Percentiles rank a stretch among this genome's conserved stretches.
Evolutionary conservation across 1,140 invertebrate genomes (phyloP).

Genomic region (Scaptodrosophila lebanonensis): DNA sequence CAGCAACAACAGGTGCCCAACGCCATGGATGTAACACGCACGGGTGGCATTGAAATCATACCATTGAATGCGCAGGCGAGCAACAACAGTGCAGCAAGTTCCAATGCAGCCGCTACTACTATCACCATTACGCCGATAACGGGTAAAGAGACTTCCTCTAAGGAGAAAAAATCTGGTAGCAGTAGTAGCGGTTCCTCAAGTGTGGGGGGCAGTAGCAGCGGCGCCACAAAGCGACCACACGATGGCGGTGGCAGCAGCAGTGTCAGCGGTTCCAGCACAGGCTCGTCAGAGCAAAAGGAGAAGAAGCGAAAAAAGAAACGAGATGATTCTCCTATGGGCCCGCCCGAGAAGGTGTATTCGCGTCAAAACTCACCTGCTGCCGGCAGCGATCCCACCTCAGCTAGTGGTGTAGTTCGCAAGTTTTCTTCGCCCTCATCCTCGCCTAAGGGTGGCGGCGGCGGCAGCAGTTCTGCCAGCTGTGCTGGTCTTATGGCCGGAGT

Average conservation of each 20-base stretch:
- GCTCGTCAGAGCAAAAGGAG: slow-evolving; percentile 79
- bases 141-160: slow-evolving; percentile 36
- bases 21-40: slow-evolving; percentile 60
- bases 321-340: slow-evolving; percentile 87
- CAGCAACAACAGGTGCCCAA: slow-evolving; percentile 6
- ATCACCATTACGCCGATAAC: slow-evolving; percentile 91
- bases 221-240: slow-evolving; percentile 40
- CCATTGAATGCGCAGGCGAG: slow-evolving; percentile 73
- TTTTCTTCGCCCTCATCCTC: slow-evolving; percentile 78
- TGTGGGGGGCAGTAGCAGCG: slow-evolving; percentile 4
- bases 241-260: slow-evolving; percentile 72
- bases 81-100: background rate
- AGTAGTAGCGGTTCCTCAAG: background rate
- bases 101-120: slow-evolving; percentile 58
- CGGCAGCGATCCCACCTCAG: slow-evolving; percentile 62
- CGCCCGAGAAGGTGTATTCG: slow-evolving; percentile 85
- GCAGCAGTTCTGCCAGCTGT: slow-evolving; percentile 15
- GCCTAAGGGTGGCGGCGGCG: slow-evolving; percentile 78
- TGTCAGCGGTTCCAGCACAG: background rate
- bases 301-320: slow-evolving; percentile 89
- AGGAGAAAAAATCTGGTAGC: slow-evolving; percentile 22
- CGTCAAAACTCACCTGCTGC: slow-evolving; percentile 68
- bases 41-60: slow-evolving; percentile 79
- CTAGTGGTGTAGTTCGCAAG: slow-evolving; percentile 53
- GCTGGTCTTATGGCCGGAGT: slow-evolving; percentile 63